phyloP scores from a whole-genome alignment of 2,888 invertebrate species.

The Eurytoma adleriae region DNA sequence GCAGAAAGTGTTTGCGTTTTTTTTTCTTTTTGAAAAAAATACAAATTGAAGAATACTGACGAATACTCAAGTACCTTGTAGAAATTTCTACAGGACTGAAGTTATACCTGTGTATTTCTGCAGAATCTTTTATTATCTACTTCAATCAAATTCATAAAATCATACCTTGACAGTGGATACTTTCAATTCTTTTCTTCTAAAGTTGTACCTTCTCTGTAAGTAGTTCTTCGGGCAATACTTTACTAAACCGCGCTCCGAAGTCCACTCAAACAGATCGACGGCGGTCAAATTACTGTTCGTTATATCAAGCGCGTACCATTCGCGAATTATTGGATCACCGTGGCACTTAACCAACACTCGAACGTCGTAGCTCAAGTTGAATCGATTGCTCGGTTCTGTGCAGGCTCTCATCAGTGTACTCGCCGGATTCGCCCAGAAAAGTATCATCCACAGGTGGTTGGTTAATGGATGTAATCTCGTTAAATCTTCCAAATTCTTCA shows the following conservation, averaged over 20 bases:
- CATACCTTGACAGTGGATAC: constrained; percentile 10
- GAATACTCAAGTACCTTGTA: too few species aligned
- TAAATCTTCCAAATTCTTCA: constrained; percentile 10
- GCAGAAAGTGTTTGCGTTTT: too few species aligned
- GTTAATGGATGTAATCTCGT: constrained; percentile 56
- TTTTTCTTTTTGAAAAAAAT: too few species aligned
- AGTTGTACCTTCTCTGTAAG: not conserved
- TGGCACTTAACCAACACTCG: constrained; percentile 61
- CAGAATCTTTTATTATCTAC: too few species aligned
- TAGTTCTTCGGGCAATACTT: not conserved
- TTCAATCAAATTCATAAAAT: too few species aligned
- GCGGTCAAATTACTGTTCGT: not conserved
- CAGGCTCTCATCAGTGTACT: not conserved
- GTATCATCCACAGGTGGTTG: constrained; percentile 63
- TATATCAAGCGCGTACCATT: constrained; percentile 60
- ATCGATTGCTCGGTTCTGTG: constrained; percentile 50
- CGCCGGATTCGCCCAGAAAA: constrained; percentile 56
- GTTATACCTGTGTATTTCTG: too few species aligned
- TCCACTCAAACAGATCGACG: not conserved
- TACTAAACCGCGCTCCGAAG: not conserved
- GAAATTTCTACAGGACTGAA: too few species aligned
- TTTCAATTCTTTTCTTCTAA: constrained; percentile 9
- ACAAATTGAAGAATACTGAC: too few species aligned
- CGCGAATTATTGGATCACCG: constrained; percentile 47
- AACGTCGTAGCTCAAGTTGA: constrained; percentile 57